phyloP scores from a whole-genome alignment of 2,113 vertebrate genomes.

The Phyllostomus discolor region DNA sequence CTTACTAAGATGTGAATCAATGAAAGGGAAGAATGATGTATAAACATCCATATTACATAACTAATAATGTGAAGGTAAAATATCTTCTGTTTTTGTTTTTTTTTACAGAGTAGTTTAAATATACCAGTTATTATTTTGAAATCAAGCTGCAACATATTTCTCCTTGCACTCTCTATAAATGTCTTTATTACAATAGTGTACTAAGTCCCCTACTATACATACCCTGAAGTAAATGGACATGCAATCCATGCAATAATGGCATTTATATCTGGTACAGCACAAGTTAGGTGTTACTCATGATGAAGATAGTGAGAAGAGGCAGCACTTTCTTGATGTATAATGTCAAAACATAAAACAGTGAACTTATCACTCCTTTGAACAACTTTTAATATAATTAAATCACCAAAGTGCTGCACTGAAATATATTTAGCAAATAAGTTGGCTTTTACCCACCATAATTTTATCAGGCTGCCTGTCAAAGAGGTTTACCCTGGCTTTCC shows the following conservation, averaged over 20 bases:
- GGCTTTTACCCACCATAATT: not conserved
- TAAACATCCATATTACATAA: not conserved
- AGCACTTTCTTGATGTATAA: not conserved
- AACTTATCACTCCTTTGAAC: not conserved
- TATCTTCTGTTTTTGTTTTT: not conserved
- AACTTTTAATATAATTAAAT: not conserved
- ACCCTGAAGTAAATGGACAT: not conserved
- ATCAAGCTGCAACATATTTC: not conserved
- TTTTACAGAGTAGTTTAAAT: not conserved
- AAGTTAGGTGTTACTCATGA: not conserved
- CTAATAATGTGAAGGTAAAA: not conserved
- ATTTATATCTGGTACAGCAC: not conserved
- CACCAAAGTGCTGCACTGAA: not conserved
- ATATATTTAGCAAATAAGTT: not conserved
- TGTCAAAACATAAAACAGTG: not conserved
- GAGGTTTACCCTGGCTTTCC: not conserved
- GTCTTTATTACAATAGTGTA: not conserved
- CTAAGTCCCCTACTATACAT: not conserved
- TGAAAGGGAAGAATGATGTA: rapidly evolving
- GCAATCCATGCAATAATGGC: not conserved
- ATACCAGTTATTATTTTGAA: not conserved
- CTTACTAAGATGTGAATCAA: not conserved
- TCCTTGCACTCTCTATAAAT: not conserved
- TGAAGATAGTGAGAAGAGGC: not conserved
- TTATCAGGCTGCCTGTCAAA: not conserved